Base-by-base conservation (phyloP, 1,140 invertebrate species). In the Dysdera silvatica region DNA sequence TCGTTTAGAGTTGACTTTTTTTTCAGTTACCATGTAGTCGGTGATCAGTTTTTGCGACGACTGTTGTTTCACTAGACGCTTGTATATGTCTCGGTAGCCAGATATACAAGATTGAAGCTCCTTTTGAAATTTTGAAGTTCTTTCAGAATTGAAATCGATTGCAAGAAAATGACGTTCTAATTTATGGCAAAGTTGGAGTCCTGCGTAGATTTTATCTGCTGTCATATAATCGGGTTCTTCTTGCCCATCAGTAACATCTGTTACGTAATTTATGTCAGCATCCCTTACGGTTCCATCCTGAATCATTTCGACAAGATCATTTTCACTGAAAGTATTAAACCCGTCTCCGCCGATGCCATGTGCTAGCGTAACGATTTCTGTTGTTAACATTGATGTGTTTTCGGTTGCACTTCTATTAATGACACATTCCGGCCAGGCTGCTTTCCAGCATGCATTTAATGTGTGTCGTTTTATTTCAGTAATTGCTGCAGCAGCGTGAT, bases 141-240 rank as follows among this genome's bases (percentile, higher is more conserved):
- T 58, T 58, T 57, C 41, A 45, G 33, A 40, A 56, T 58, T 49
- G n/a, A 12, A 26, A 49, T 58, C 43, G 16, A 49, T 37, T 58
- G 4, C 28, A 33, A 58, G 43, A 28, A 58, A 58, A 58, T 48
- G 43, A 14, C 26, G 20, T 58, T 58, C 8, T 14, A 32, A 57
- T 57, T 32, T 47, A 2, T 47, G 24, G 6, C 28, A 1, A 57
- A 33, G 5, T 28, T 47, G 40, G 23, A 47, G 24, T 28, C 41
- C 55, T 33, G n/a, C 23, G 24, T 57, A 47, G 7, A 57, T 47
- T 20, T 57, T 32, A 47, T 57, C 24, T 57, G 2, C 41, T 41
- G 41, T 57, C 37, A 47, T 47, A 57, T 5, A 32, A 33, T 33
- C 29, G 18, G 29, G 41, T 47, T 47, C 29, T 57, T 52, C 29